Evolutionary conservation across 1,140 invertebrate genomes (phyloP), one percentile per base, ranked within the genome.

Genomic region (Drosophila tani): DNA sequence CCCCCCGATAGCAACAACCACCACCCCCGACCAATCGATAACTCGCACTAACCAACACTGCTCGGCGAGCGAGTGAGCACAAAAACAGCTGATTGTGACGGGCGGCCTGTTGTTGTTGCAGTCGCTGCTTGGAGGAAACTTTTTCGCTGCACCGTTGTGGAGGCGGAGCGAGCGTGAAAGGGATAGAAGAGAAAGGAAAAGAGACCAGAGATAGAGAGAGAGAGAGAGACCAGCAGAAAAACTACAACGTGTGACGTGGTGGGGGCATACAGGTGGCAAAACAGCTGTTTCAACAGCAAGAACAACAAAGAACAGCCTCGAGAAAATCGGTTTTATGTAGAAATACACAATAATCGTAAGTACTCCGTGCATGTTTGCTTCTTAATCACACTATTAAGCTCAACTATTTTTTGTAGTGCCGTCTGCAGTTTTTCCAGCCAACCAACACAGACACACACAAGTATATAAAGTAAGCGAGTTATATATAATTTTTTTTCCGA

Each of bases 231-330:
- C 45, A 71, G 50, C 59, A 58, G 43, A 59, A 71, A 47, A 71
- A 47, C 55, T 57, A 67, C 70, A 74, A 70, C 68, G 49, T 79
- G 78, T 85, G 79, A 85, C 85, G 81, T 90, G 85, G 70, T 79
- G 70, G 73, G 55, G 82, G 73, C 55, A 79, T 40, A 79, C 46
- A 88, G 78, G 78, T 82, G 81, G 70, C 67, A 82, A 85, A 90
- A 90, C 85, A 90, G 85, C 85, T 90, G 85, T 90, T 91, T 65
- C 71, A 90, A 90, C 79, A 85, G 56, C 46, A 67, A 83, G 66
- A 85, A 66, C 45, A 83, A 62, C 71, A 75, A 70, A 70, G 60
- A 50, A 51, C 46, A 67, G 41, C 67, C 51, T 62, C 46, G 65
- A 63, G 35, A 64, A 67, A 49, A 73, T 73, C 67, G 41, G 53